Evolutionary conservation across 2,888 invertebrate species (phyloP), one percentile per base, ranked within the genome.

Genomic region (Biston stratarius): DNA sequence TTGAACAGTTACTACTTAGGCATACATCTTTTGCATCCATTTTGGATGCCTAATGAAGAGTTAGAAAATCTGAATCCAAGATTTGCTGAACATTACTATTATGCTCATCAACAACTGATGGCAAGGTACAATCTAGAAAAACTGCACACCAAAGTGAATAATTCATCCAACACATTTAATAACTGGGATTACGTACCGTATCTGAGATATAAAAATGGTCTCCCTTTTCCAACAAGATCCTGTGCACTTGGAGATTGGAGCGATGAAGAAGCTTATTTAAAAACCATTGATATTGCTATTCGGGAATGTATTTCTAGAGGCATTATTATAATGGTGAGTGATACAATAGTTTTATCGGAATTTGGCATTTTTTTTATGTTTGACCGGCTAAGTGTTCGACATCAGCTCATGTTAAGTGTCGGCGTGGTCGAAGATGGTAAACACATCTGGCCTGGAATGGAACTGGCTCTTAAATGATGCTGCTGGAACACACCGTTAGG

Each of bases 1-100:
- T 80, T 96, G 11, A 96, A 95, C 78, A 87, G 92, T 53, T 95
- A 94, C 80, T 95, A 96, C 82, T 94, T 94, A 73, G 95, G 94
- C 71, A 84, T 94, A 73, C 94, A 95, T 74, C 80, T 94, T 49
- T 83, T 94, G 67, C 94, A 91, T 76, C 96, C 96, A 1, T 95
- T 94, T 83, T 96, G 95, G 95, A 89, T 96, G 90, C 85, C 88
- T 7, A 90, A 91, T 65, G 87, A 92, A 40, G 93, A 94, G 72
- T 80, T 92, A 7, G 87, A 89, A 64, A 78, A 83, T 63, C 69
- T 83, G 0, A 88, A 91, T 77, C 75, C 86, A 12, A 85, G 85
- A 76, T 88, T 89, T 60, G 88, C 89, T 24, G 92, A 93, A 72
- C 84, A 88, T 73, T 91, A 88, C 74, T 91, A 90, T 67, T 91